Base-by-base conservation (phyloP, 1,140 invertebrate species). In the Venturia canescens region DNA sequence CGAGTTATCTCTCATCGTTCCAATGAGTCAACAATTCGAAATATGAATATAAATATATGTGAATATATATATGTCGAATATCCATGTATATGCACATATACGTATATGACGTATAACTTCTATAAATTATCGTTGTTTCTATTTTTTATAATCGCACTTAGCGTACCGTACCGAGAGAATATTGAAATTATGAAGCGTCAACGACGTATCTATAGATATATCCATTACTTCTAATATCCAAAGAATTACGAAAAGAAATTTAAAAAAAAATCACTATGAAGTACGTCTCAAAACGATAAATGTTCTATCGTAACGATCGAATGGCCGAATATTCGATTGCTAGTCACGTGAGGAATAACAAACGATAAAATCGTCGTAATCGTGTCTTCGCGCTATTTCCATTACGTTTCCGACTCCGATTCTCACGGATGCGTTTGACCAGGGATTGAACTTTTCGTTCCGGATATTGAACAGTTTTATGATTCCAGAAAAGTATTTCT, bases 111-210 rank as follows among this genome's bases (percentile, higher is more conserved):
- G 48, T 74, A 76, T 60, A 60, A 27, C 53, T 76, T 76, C 72
- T 77, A 77, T 81, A 83, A 85, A 86, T 87, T 63, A 86, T 80
- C 82, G 85, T 87, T 87, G 81, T 87, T 87, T 87, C 83, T 87
- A 87, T 87, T 87, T 87, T 87, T 86, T 87, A 87, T 87, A 85
- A 85, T 85, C 83, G 83, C 83, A 87, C 83, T 83, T 85, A 86
- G 82, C 80, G 80, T 60, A 84, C 26, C 60, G 60, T 77, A 77
- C 29, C 38, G 75, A 77, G 60, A 77, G 75, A 66, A 63, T 77
- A 57, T 60, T 60, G 27, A 44, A 71, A 44, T 11, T 13, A 71
- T 15, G 60, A 60, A n/a, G 50, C 72, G 72, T 76, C 21, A 53
- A 63, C 50, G 3, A 34, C 53, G 26, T 29, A 9, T n/a, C 23